Percentiles rank a stretch among this genome's conserved stretches.
Evolutionary conservation across 2,888 invertebrate genomes (phyloP).

Genomic region (Sialis fuliginosa): DNA sequence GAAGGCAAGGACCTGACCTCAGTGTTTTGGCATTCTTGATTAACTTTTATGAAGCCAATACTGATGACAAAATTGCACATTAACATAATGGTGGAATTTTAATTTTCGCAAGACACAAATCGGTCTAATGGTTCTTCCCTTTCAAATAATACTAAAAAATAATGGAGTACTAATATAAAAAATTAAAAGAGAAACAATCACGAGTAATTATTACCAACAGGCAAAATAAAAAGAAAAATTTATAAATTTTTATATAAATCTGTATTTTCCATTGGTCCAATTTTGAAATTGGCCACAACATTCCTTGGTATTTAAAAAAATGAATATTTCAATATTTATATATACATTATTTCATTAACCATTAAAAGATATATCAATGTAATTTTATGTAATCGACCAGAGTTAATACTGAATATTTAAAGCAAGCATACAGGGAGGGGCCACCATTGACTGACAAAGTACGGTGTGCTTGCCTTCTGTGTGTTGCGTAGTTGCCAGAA

Average conservation of each 20-base stretch:
- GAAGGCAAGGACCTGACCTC: conserved; percentile 7
- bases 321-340: no score
- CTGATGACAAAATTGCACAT: neutral
- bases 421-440: neutral
- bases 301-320: no score
- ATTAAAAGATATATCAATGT: no score
- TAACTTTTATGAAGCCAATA: no score
- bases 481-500: conserved; percentile 77
- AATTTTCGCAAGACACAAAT: conserved; percentile 1
- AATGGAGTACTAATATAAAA: neutral
- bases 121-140: conserved; percentile 3
- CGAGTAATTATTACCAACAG: no score
- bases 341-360: no score
- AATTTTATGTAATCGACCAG: neutral
- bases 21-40: neutral
- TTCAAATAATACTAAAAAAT: neutral
- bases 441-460: neutral
- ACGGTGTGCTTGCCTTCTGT: conserved; percentile 57
- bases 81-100: neutral
- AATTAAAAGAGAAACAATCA: neutral
- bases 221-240: no score
- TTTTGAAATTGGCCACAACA: no score
- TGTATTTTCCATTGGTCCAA: no score
- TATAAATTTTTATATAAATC: no score
- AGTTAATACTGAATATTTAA: neutral